Base-by-base conservation (phyloP, 2,888 invertebrate genomes). In the Drosophila prolongata region DNA sequence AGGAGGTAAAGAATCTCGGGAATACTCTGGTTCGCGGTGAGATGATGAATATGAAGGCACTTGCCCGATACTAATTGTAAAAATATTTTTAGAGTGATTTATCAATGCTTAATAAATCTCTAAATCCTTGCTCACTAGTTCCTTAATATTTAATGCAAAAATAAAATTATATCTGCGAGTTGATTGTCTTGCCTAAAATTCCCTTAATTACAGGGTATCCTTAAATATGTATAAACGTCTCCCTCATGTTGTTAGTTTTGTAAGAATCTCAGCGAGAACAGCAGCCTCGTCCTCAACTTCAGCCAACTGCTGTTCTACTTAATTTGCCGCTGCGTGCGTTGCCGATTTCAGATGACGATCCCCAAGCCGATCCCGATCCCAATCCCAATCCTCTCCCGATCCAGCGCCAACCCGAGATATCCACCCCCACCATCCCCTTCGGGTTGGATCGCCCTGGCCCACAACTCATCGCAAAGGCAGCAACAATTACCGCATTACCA, bases 401-500 rank as follows among this genome's bases (percentile, higher is more conserved):
- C 53, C 61, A 42, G 65, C 37, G 57, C 52, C 60, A 53, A 40
- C 43, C 24, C 9, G 50, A 38, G 54, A 56, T 35, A 60, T 42
- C 34, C 72, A 57, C 58, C 55, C 38, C 43, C 60, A 40, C 16
- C 11, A 14, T 2, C 55, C 16, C 34, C 55, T 30, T 14, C n/a
- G 13, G 11, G 19, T 42, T 43, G 27, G 61, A 14, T 60, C 44
- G 30, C 14, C 40, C 11, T 61, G 62, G 42, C 27, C 42, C 40
- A 64, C 62, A 64, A 62, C 62, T 64, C 55, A 55, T 47, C 46
- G 53, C 60, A 47, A 65, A 54, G 69, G 64, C 80, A 88, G 77
- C 84, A 86, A 86, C 87, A 88, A 84, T 86, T 86, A 86, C 84
- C 86, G 78, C 87, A 86, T 86, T 88, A 86, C 83, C 87, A 70